Conservation (phyloP, 64 coral and sea anemone species). For the Dendrophyllia cribrosa region DNA sequence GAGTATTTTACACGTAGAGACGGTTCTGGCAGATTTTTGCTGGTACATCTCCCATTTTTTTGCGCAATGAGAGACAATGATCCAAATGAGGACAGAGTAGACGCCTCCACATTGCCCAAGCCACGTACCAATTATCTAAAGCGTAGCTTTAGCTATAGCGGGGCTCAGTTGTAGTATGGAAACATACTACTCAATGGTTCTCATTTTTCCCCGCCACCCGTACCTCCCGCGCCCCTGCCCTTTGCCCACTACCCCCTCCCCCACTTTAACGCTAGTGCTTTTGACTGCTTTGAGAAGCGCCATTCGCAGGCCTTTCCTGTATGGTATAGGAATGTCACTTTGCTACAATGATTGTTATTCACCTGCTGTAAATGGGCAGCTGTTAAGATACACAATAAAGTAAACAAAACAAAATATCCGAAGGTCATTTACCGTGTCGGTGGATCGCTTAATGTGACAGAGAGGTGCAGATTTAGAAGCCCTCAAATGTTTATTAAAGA, state of each 20-base stretch:
- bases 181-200: neutral
- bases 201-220: neutral
- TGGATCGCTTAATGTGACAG: too few relatives aligned
- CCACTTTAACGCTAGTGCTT: neutral
- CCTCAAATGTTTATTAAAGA: too few relatives aligned
- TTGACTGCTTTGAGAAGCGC: neutral
- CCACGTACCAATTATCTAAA: too few relatives aligned
- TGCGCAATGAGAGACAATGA: too few relatives aligned
- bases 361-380: neutral
- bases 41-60: too few relatives aligned
- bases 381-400: conserved; percentile 1
- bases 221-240: neutral
- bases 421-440: too few relatives aligned
- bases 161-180: too few relatives aligned
- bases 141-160: too few relatives aligned
- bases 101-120: too few relatives aligned
- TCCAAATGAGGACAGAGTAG: too few relatives aligned
- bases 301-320: neutral
- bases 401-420: neutral
- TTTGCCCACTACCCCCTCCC: neutral
- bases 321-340: neutral
- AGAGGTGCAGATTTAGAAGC: too few relatives aligned
- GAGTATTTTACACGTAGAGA: neutral
- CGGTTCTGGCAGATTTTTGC: neutral
- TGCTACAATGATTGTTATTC: neutral